Conservation (phyloP, 2,113 vertebrate species). For the Pollimyrus isidori region DNA sequence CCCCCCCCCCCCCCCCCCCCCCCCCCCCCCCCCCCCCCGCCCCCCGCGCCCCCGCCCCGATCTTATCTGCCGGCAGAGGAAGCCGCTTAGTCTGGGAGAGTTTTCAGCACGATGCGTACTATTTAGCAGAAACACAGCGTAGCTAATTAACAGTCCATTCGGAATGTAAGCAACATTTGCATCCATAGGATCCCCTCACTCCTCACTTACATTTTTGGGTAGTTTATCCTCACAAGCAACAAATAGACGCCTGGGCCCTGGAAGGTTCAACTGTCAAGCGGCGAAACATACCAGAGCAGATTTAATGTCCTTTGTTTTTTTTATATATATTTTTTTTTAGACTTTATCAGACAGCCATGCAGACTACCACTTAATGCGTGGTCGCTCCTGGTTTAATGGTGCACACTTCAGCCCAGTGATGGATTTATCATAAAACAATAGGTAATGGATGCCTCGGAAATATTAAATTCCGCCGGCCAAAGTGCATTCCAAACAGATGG, state of each 20-base stretch:
- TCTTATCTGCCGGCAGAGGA: slow-evolving; percentile 16
- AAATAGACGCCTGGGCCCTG: neutral
- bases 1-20: too few relatives aligned
- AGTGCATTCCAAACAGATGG: slow-evolving; percentile 30
- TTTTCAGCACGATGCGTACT: slow-evolving; percentile 24
- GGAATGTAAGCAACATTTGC: slow-evolving; percentile 9
- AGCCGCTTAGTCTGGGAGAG: slow-evolving; percentile 18
- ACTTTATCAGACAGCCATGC: neutral
- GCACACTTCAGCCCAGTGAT: neutral
- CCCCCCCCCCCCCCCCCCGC: too few relatives aligned
- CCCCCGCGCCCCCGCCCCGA: too few relatives aligned
- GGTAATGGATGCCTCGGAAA: slow-evolving; percentile 2
- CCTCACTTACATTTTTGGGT: slow-evolving; percentile 10
- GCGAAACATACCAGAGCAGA: neutral
- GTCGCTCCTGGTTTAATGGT: neutral
- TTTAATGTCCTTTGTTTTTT: neutral
- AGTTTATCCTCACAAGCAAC: neutral
- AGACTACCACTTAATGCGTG: neutral
- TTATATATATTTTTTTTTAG: neutral
- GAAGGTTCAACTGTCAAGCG: neutral
- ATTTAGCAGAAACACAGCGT: slow-evolving; percentile 27
- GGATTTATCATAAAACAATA: slow-evolving; percentile 6
- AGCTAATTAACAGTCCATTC: slow-evolving; percentile 14
- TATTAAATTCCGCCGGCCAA: slow-evolving; percentile 12
- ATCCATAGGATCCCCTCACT: slow-evolving; percentile 5